Evolutionary conservation across 2,888 invertebrate species (phyloP), one percentile per base, ranked within the genome.

Genomic region (Alitta virens): DNA sequence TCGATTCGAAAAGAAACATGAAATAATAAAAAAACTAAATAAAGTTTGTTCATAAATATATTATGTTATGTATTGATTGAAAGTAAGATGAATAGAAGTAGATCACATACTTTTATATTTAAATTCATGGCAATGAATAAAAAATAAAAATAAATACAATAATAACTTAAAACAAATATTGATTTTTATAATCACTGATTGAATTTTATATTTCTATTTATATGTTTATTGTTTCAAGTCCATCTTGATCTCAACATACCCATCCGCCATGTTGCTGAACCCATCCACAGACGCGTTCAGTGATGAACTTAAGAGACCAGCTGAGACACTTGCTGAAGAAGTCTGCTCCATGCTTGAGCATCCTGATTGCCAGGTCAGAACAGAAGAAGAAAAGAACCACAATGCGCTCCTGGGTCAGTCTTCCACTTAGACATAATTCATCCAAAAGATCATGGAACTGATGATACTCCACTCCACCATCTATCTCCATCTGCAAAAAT

Each of bases 341-440:
- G n/a, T 70, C 63, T 5, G 73, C 69, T 1, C 64, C 46, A 21
- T 65, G 43, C 26, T 63, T 66, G 23, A 77, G 64, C 5, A 75
- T 68, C 58, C 72, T 65, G 57, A 78, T 74, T 49, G 78, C 74
- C 42, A 81, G 68, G 64, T 80, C 80, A 3, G 78, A 71, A 62
- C 80, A 80, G 69, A 81, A 81, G 67, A 71, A 76, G 67, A 81
- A 80, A 16, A 81, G 66, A 3, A 78, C 75, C 23, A 79, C 68
- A 50, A 81, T 73, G 40, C 76, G 66, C 60, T 76, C 72, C n/a
- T 65, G 67, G 23, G 75, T 76, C 18, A 78, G 71, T 0, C 72
- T 72, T 26, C 70, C 71, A 14, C 60, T 64, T 12, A 49, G 53
- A 57, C 79, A 75, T 3, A 78, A 66, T 59, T 73, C 73, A 3